Conservation (phyloP, 2,113 vertebrate genomes). For the Proteles cristata region DNA sequence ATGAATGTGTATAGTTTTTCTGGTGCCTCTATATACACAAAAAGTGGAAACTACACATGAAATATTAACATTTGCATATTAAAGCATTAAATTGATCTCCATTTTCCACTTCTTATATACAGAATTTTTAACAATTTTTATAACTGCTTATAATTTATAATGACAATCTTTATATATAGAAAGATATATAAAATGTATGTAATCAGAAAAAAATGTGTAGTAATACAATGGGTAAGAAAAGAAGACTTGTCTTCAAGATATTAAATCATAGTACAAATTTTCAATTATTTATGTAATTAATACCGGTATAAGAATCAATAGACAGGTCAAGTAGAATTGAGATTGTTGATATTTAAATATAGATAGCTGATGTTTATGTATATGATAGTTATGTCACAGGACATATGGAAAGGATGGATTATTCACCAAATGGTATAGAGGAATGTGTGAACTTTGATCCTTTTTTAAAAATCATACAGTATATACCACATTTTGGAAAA, state of each 20-base stretch:
- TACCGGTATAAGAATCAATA: neutral
- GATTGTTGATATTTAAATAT: neutral
- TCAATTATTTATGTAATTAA: neutral
- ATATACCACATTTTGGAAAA: neutral
- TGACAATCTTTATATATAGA: neutral
- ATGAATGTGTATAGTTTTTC: neutral
- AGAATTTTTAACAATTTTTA: neutral
- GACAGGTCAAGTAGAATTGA: neutral
- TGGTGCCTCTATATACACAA: neutral
- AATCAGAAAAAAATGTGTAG: neutral
- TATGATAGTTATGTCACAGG: neutral
- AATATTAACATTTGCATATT: neutral
- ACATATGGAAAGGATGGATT: neutral
- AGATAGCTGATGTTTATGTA: neutral
- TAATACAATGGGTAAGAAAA: constrained; percentile 38
- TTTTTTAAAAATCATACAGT: neutral
- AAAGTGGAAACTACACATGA: neutral
- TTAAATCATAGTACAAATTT: neutral
- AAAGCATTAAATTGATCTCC: neutral
- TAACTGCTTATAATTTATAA: neutral
- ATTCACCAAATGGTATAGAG: neutral
- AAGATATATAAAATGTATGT: neutral
- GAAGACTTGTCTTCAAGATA: neutral
- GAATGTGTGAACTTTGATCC: neutral
- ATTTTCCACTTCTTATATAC: neutral